These are phyloP conservation scores for Mythimna ferrago DNA, from an alignment of 2,888 invertebrate species.

Conservation along the genomic window DNA sequence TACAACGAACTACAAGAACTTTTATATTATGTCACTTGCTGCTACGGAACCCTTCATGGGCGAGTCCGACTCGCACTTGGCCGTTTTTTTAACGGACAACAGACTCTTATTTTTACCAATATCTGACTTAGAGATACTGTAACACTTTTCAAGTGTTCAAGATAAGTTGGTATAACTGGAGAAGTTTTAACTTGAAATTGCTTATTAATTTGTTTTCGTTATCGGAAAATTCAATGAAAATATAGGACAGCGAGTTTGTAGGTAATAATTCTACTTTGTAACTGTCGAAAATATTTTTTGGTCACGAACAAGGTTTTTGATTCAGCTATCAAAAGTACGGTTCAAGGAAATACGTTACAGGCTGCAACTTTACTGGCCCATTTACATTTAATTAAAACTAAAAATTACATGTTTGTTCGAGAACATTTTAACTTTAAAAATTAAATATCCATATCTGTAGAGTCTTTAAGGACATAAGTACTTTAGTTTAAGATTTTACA, in stretches of 20 bases:
- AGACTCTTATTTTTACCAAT: no score
- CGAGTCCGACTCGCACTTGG: no score
- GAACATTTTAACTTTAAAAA: no score
- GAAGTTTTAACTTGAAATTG: neutral
- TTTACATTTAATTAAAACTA: slow-evolving; percentile 3
- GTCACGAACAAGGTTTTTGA: neutral
- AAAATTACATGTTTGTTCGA: neutral
- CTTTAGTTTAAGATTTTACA: no score
- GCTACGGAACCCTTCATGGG: no score
- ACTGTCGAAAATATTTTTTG: neutral
- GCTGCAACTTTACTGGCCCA: neutral
- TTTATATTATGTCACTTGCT: no score
- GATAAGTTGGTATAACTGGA: neutral
- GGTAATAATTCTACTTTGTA: neutral
- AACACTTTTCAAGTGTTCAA: neutral
- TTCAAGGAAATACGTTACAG: neutral
- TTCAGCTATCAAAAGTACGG: no score
- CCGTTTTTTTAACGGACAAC: no score
- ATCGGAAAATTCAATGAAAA: neutral
- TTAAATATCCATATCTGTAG: no score
- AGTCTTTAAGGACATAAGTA: no score
- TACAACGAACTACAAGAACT: no score
- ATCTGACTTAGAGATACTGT: no score
- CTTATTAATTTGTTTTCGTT: neutral
- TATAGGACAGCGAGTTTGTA: neutral